A percentile compares a stretch with the other conserved stretches of the same genome.
Evolutionary conservation across 2,797 vertebrate species (phyloP).

Genomic region (Gouania willdenowi): DNA sequence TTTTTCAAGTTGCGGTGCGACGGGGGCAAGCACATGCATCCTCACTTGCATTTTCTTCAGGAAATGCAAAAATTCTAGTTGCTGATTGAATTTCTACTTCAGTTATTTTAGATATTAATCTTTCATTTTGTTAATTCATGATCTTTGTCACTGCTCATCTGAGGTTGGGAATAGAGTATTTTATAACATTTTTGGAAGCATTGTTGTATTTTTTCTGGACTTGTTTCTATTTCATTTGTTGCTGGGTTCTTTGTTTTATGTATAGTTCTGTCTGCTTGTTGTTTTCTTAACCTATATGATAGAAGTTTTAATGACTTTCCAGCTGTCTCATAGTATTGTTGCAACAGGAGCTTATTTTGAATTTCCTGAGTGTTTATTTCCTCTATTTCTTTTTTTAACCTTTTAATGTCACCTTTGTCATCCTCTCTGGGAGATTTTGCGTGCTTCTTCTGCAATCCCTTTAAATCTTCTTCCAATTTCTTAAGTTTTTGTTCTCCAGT

Average conservation of each 20-base stretch:
- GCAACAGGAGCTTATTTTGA: too few relatives aligned
- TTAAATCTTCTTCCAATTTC: too few relatives aligned
- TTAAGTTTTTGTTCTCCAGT: too few relatives aligned
- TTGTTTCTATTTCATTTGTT: slow-evolving; percentile 3
- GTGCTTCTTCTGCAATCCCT: too few relatives aligned
- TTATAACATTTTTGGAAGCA: slow-evolving; percentile 11
- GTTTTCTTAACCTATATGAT: slow-evolving; percentile 10
- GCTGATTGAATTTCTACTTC: slow-evolving; percentile 8
- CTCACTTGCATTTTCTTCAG: slow-evolving; percentile 5
- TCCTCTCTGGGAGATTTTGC: too few relatives aligned
- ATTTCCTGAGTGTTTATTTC: too few relatives aligned
- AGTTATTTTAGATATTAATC: slow-evolving; percentile 12
- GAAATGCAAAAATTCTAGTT: too few relatives aligned
- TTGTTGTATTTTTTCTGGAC: neutral
- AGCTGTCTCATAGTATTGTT: neutral
- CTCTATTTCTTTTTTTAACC: too few relatives aligned
- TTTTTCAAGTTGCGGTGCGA: too few relatives aligned
- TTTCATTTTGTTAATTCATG: slow-evolving; percentile 13
- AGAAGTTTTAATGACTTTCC: slow-evolving; percentile 13
- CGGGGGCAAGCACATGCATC: too few relatives aligned
- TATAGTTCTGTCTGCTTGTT: slow-evolving; percentile 14
- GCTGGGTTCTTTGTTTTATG: slow-evolving; percentile 5
- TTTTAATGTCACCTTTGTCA: too few relatives aligned
- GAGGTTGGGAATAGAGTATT: neutral
- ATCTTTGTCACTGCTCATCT: neutral